Conservation (phyloP, 2,888 invertebrate genomes). For the Carcina quercana region DNA sequence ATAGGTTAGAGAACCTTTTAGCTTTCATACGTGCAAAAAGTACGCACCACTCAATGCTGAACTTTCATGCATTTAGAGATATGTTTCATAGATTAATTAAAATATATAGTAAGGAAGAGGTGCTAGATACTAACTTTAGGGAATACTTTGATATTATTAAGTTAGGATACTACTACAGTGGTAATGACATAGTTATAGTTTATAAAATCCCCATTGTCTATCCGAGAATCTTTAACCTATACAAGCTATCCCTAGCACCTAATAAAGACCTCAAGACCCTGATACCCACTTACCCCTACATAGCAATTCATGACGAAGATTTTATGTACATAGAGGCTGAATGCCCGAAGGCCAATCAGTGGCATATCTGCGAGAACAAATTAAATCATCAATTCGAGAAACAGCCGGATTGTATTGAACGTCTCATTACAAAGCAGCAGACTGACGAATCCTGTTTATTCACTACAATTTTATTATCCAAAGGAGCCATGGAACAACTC, state of each 20-base stretch:
- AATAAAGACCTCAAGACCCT: conserved; percentile 11
- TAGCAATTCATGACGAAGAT: no score
- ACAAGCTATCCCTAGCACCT: conserved; percentile 10
- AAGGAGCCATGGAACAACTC: no score
- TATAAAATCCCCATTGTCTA: conserved; percentile 10
- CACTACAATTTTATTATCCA: no score
- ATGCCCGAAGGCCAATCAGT: conserved; percentile 14
- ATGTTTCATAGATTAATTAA: conserved; percentile 11
- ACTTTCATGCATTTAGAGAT: conserved; percentile 5
- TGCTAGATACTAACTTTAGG: conserved; percentile 13
- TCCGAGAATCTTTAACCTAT: conserved; percentile 6
- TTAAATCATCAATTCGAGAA: conserved; percentile 5
- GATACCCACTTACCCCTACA: conserved; percentile 7
- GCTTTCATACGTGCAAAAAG: conserved; percentile 16
- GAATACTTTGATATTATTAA: conserved; percentile 16
- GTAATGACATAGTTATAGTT: conserved; percentile 7
- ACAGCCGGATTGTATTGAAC: conserved; percentile 16
- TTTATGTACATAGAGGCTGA: conserved; percentile 16
- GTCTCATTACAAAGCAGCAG: conserved; percentile 16
- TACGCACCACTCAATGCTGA: conserved; percentile 14
- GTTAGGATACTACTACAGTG: conserved; percentile 11
- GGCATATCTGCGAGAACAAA: conserved; percentile 14
- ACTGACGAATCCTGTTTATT: no score
- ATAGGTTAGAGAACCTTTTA: conserved; percentile 13
- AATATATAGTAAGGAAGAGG: conserved; percentile 14